These are phyloP conservation scores for Sparus aurata DNA, from an alignment of 2,797 vertebrate genomes.

Conservation along the genomic window DNA sequence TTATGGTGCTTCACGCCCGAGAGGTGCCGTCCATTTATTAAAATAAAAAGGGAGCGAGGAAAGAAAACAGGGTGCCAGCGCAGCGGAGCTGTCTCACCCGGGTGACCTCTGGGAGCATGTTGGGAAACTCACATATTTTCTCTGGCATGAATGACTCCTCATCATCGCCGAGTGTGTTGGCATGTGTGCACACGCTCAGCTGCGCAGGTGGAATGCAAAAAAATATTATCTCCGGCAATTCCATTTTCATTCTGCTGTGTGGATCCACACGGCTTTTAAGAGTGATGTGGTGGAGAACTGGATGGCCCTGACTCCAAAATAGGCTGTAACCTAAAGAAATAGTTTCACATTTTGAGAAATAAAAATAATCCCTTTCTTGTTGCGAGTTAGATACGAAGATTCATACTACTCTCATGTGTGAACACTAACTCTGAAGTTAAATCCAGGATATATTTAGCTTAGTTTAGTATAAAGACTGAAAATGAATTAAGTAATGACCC, in stretches of 20 bases:
- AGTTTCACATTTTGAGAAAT: neutral
- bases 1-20: constrained; percentile 42
- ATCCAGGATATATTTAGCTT: neutral
- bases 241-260: constrained; percentile 16
- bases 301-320: neutral
- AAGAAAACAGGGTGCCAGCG: neutral
- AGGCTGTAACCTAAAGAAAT: neutral
- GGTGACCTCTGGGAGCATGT: constrained; percentile 46
- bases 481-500: neutral
- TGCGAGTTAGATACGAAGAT: neutral
- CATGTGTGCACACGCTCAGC: constrained; percentile 4
- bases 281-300: neutral
- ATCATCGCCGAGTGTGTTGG: constrained; percentile 13
- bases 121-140: constrained; percentile 43
- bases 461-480: neutral
- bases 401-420: neutral
- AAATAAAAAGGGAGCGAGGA: constrained; percentile 42
- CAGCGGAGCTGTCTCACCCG: constrained; percentile 43
- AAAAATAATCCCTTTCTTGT: neutral
- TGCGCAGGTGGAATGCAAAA: constrained; percentile 14
- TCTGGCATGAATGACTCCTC: constrained; percentile 44
- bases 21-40: constrained; percentile 47
- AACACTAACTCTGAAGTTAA: neutral
- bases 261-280: constrained; percentile 7
- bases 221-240: constrained; percentile 1